A percentile compares a stretch with the other conserved stretches of the same genome.
Conservation (phyloP, 2,113 vertebrate genomes). For the Ammospiza nelsoni region DNA sequence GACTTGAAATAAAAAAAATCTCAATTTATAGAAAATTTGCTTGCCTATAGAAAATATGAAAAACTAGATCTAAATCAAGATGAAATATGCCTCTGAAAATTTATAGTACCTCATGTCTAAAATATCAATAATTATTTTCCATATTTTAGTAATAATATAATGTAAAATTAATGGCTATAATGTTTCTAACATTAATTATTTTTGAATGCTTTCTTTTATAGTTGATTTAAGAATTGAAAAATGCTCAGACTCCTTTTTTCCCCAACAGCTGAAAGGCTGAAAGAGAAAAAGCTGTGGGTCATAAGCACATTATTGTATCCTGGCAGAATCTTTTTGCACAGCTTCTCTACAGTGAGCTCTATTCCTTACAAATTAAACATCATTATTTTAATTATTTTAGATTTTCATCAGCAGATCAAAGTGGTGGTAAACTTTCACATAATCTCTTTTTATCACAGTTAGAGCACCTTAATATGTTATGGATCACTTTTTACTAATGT, state of each 20-base stretch:
- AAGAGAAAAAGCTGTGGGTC: not conserved
- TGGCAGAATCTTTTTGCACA: not conserved
- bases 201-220: slow-evolving; percentile 53
- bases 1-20: not conserved
- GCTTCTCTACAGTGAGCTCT: not conserved
- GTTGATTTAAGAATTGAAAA: slow-evolving; percentile 30
- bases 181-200: slow-evolving; percentile 38
- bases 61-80: not conserved
- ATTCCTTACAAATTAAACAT: not conserved
- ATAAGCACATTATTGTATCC: not conserved
- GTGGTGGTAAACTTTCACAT: not conserved
- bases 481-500: not conserved
- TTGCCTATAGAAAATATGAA: not conserved
- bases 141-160: slow-evolving; percentile 3
- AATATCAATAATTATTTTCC: not conserved
- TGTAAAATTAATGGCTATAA: slow-evolving; percentile 6
- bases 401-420: not conserved
- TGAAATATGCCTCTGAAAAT: not conserved
- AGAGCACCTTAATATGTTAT: not conserved
- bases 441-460: not conserved
- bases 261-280: not conserved
- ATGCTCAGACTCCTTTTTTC: not conserved
- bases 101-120: not conserved
- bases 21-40: not conserved
- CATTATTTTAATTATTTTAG: not conserved